These are phyloP conservation scores for Bombycilla garrulus DNA, from an alignment of 2,113 vertebrate genomes.

Conservation along the genomic window DNA sequence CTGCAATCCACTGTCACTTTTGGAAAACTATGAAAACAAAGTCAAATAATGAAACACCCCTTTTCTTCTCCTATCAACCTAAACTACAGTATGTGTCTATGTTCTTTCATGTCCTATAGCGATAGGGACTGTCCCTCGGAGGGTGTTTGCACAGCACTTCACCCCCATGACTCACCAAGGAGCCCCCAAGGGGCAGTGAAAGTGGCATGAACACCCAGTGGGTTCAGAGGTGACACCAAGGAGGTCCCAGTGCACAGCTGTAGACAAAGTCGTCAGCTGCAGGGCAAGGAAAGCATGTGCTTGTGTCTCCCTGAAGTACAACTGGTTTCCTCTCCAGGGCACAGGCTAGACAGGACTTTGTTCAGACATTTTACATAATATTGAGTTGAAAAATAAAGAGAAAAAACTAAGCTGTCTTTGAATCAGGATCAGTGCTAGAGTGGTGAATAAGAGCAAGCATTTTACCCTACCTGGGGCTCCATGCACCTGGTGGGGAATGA, in stretches of 20 bases:
- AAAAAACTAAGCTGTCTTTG: neutral
- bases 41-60: no score
- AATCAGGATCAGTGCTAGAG: neutral
- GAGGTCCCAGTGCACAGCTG: neutral
- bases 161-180: neutral
- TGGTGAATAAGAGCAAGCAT: neutral
- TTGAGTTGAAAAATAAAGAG: neutral
- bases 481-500: neutral
- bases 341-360: neutral
- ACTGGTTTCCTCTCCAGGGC: neutral
- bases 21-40: no score
- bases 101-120: no score
- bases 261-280: rapidly evolving
- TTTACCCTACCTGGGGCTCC: neutral
- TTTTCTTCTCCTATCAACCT: no score
- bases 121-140: rapidly evolving
- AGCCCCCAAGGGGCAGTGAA: neutral
- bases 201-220: neutral
- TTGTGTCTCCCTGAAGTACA: neutral
- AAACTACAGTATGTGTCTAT: no score
- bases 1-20: no score
- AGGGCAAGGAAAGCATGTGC: rapidly evolving
- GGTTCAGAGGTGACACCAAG: neutral
- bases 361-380: neutral
- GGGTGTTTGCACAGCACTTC: neutral